Conservation (phyloP, 1,140 invertebrate species). For the Formica selysi region DNA sequence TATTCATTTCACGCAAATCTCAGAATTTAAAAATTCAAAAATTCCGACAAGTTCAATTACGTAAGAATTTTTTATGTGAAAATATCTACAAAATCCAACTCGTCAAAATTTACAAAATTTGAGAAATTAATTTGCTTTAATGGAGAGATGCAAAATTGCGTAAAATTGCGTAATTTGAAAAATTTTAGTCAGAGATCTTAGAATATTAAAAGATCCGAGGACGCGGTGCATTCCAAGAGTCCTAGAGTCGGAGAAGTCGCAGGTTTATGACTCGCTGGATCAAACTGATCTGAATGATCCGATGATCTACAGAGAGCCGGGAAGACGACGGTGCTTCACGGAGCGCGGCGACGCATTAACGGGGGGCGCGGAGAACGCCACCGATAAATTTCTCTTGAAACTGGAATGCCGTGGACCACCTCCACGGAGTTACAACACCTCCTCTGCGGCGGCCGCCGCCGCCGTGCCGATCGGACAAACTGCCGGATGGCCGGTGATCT, state of each 20-base stretch:
- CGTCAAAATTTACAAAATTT: not conserved
- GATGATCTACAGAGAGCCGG: not conserved
- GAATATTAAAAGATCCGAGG: not conserved
- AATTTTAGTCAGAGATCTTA: not conserved
- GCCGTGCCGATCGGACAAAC: conserved; percentile 81
- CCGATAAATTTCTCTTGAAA: conserved; percentile 83
- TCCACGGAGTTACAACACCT: conserved; percentile 83
- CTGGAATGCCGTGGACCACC: conserved; percentile 83
- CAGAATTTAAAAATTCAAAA: not conserved
- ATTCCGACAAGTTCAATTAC: not conserved
- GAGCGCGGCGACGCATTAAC: conserved; percentile 37
- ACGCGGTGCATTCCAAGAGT: not conserved
- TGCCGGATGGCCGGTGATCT: conserved; percentile 78
- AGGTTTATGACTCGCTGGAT: not conserved
- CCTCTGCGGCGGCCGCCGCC: conserved; percentile 71
- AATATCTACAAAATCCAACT: not conserved
- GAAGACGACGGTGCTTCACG: not conserved
- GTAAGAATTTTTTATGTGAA: not conserved
- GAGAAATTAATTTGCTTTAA: not conserved
- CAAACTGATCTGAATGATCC: conserved; percentile 25
- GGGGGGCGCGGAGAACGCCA: conserved; percentile 75
- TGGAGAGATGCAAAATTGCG: not conserved
- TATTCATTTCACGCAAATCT: not conserved
- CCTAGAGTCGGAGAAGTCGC: not conserved
- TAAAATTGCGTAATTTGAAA: not conserved